Percentiles rank a stretch among this genome's conserved stretches.
These are phyloP conservation scores for Erynnis tages DNA, from an alignment of 2,888 invertebrate genomes.

Conservation along the genomic window DNA sequence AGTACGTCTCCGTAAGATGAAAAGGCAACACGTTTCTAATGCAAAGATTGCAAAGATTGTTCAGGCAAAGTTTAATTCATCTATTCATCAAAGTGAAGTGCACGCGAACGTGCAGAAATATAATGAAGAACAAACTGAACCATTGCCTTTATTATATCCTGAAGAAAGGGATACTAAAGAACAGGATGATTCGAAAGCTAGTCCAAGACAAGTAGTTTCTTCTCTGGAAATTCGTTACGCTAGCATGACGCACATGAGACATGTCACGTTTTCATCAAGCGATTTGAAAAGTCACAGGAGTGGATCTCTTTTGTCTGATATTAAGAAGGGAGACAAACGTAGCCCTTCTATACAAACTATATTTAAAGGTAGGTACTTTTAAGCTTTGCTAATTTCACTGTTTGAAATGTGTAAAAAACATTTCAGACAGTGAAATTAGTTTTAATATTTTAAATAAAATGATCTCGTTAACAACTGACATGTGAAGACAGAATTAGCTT, in stretches of 20 bases:
- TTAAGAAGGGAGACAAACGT: neutral
- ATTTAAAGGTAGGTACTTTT: constrained; percentile 51
- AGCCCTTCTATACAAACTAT: constrained; percentile 53
- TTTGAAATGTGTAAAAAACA: too few relatives aligned
- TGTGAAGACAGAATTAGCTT: too few relatives aligned
- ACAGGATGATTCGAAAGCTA: neutral
- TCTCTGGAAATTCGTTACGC: constrained; percentile 53
- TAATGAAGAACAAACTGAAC: constrained; percentile 3
- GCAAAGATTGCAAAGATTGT: constrained; percentile 3
- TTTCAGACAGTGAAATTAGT: too few relatives aligned
- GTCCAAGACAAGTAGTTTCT: constrained; percentile 44
- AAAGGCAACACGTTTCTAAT: neutral
- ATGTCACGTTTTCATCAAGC: constrained; percentile 48
- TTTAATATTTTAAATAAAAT: too few relatives aligned
- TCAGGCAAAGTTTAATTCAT: constrained; percentile 2
- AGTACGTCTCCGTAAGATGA: constrained; percentile 31
- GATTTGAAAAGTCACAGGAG: constrained; percentile 37
- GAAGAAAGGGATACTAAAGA: neutral
- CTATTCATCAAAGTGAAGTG: neutral
- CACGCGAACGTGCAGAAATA: neutral
- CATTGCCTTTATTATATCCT: neutral
- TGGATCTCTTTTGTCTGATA: constrained; percentile 29
- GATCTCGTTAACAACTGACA: too few relatives aligned
- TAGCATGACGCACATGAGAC: constrained; percentile 44
- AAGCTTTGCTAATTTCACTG: too few relatives aligned